Conservation (phyloP, 2,888 invertebrate species). For the Hypolimnas misippus region DNA sequence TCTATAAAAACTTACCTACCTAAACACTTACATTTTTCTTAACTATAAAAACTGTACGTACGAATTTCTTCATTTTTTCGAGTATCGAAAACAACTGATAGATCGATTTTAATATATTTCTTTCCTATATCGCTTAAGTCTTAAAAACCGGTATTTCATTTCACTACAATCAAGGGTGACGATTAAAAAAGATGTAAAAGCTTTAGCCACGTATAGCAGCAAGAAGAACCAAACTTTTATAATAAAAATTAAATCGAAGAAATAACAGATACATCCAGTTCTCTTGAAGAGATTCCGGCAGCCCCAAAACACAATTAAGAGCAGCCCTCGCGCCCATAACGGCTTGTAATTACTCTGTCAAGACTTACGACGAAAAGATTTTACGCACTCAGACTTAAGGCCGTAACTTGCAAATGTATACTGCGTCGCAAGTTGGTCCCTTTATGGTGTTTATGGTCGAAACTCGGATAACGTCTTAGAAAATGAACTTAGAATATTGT, state of each 20-base stretch:
- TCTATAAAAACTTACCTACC: too few species aligned
- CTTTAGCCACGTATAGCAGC: too few species aligned
- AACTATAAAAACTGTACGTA: too few species aligned
- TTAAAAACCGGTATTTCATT: too few species aligned
- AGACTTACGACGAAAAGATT: constrained; percentile 65
- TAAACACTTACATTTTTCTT: too few species aligned
- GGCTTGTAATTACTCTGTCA: constrained; percentile 74
- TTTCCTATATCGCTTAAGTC: too few species aligned
- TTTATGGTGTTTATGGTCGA: constrained; percentile 47
- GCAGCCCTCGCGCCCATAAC: constrained; percentile 47
- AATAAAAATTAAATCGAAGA: not conserved
- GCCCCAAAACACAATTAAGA: constrained; percentile 71
- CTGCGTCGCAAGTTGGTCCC: constrained; percentile 31
- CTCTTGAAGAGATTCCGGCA: constrained; percentile 17
- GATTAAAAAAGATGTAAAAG: too few species aligned
- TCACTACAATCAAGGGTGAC: too few species aligned
- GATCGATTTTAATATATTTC: too few species aligned
- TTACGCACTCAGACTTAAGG: constrained; percentile 62
- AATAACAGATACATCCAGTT: constrained; percentile 20
- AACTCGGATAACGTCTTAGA: constrained; percentile 30
- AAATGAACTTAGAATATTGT: constrained; percentile 22
- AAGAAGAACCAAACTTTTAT: too few species aligned
- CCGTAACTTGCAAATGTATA: constrained; percentile 24
- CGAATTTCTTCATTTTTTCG: too few species aligned
- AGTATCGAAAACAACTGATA: too few species aligned